phyloP scores from a whole-genome alignment of 2,888 invertebrate genomes.

The Drosophila yooni region DNA sequence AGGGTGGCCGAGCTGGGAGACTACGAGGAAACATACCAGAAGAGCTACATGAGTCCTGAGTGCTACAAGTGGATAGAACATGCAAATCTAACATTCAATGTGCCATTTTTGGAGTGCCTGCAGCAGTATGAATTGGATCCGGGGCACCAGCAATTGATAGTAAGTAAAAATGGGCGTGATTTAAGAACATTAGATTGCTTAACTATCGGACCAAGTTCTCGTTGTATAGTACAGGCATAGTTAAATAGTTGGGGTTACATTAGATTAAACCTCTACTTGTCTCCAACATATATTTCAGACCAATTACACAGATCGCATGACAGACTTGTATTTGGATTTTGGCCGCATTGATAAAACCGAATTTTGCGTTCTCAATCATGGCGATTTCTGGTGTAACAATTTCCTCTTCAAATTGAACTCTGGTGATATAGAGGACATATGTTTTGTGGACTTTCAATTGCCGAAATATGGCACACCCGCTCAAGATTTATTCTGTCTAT shows the following conservation, averaged over 20 bases:
- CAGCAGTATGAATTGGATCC: conserved; percentile 51
- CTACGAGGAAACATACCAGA: conserved; percentile 51
- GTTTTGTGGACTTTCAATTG: conserved; percentile 82
- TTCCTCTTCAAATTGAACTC: conserved; percentile 78
- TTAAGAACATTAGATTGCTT: neutral
- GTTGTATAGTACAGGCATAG: neutral
- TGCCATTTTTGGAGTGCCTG: conserved; percentile 61
- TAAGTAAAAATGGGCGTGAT: conserved; percentile 34
- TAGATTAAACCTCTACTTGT: neutral
- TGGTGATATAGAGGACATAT: conserved; percentile 73
- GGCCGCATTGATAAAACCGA: conserved; percentile 52
- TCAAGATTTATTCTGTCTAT: conserved; percentile 78
- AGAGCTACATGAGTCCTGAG: conserved; percentile 52
- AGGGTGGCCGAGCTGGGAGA: conserved; percentile 59
- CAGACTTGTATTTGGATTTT: conserved; percentile 63
- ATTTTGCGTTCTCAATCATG: conserved; percentile 78
- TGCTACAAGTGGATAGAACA: conserved; percentile 47
- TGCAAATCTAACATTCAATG: conserved; percentile 49
- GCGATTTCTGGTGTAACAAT: conserved; percentile 84
- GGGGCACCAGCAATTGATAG: conserved; percentile 64
- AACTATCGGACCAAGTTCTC: neutral
- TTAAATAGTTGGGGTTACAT: neutral
- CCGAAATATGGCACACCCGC: conserved; percentile 80
- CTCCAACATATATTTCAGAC: conserved; percentile 37
- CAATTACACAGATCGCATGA: conserved; percentile 51